phyloP scores from a whole-genome alignment of 2,113 vertebrate genomes.

The Phylloscopus whistleri region DNA sequence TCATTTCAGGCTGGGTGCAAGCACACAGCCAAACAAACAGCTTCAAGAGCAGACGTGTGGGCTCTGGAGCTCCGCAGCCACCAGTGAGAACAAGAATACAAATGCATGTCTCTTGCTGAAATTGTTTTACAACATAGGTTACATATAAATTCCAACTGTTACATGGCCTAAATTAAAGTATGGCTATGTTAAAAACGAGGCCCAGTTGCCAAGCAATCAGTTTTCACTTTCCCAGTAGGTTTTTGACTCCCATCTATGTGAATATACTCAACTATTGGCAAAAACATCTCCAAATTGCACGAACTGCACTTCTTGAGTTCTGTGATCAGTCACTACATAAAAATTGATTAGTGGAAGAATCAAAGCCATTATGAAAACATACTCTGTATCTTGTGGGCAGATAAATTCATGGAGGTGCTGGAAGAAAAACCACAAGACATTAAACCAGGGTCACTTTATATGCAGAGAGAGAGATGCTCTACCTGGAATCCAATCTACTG shows the following conservation, averaged over 20 bases:
- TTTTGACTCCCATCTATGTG: neutral
- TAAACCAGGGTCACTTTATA: neutral
- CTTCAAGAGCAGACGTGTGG: neutral
- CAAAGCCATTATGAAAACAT: slow-evolving; percentile 1
- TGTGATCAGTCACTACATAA: neutral
- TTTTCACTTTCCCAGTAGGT: slow-evolving; percentile 15
- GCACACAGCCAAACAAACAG: neutral
- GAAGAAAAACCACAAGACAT: neutral
- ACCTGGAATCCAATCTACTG: neutral
- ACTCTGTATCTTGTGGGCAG: neutral
- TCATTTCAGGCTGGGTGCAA: neutral
- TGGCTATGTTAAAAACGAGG: slow-evolving; percentile 27
- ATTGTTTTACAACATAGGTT: slow-evolving; percentile 12
- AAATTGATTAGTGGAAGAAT: slow-evolving; percentile 37
- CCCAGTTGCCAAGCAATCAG: slow-evolving; percentile 44
- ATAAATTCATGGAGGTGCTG: neutral
- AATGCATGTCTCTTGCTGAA: neutral
- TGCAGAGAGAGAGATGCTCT: neutral
- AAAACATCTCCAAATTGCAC: neutral
- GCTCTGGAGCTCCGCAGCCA: neutral
- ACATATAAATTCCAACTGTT: slow-evolving; percentile 39
- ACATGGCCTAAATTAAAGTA: slow-evolving; percentile 5
- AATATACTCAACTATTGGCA: neutral
- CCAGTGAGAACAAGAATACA: neutral
- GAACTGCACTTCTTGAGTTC: neutral